Evolutionary conservation across 2,113 vertebrate species (phyloP).

Genomic region (Anser cygnoides): DNA sequence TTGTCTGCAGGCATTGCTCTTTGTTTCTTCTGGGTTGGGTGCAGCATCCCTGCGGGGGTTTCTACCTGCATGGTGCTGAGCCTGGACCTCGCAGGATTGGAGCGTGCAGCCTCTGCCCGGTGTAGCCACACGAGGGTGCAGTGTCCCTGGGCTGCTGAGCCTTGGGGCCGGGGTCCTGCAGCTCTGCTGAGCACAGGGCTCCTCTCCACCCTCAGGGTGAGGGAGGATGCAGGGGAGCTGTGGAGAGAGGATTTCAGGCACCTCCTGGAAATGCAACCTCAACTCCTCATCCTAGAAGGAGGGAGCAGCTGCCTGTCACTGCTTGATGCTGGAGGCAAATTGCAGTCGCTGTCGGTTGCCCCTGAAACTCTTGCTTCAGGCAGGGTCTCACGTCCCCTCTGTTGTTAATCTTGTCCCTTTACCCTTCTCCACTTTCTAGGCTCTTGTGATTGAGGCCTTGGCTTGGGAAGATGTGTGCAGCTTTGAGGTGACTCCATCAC

Average conservation of each 20-base stretch:
- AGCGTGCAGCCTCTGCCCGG: background rate
- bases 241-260: accelerated
- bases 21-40: too few species aligned
- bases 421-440: background rate
- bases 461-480: background rate
- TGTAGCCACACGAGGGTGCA: constrained; percentile 38
- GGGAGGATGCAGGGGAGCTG: background rate
- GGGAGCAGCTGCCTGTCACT: background rate
- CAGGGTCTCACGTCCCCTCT: background rate
- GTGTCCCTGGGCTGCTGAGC: background rate
- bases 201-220: background rate
- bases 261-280: background rate
- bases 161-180: background rate
- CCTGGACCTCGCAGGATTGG: accelerated
- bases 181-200: background rate
- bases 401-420: background rate
- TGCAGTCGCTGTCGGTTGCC: accelerated
- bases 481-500: background rate
- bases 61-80: background rate
- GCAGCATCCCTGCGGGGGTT: background rate
- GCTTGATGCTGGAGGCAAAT: background rate
- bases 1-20: accelerated
- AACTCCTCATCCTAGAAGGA: background rate
- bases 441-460: background rate
- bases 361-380: background rate